A percentile compares a stretch with the other conserved stretches of the same genome.
Evolutionary conservation across 2,888 invertebrate species (phyloP).

Genomic region (Thyatira batis): DNA sequence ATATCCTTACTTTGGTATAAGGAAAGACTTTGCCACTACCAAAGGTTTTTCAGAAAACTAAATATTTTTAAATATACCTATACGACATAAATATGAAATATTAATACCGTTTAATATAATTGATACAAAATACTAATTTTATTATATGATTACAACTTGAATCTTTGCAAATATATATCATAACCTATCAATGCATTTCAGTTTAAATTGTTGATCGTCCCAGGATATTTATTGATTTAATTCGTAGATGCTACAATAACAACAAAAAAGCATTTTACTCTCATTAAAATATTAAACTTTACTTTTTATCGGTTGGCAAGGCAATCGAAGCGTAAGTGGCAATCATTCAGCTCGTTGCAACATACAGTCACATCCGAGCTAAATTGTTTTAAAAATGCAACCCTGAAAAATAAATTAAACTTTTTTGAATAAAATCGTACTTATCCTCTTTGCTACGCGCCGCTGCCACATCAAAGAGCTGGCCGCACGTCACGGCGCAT

Average conservation of each 20-base stretch:
- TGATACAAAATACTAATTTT: too few relatives aligned
- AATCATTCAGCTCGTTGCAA: background rate
- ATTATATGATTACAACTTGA: too few relatives aligned
- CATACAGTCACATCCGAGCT: background rate
- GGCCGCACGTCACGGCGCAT: conserved; percentile 56
- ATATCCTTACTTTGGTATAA: too few relatives aligned
- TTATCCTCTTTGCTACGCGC: conserved; percentile 30
- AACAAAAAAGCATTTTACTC: background rate
- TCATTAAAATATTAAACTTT: background rate
- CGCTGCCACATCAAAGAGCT: conserved; percentile 53
- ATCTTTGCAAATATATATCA: too few relatives aligned
- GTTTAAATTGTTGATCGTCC: too few relatives aligned
- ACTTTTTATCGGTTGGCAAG: background rate
- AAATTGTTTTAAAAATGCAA: conserved; percentile 18
- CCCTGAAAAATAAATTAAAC: conserved; percentile 29
- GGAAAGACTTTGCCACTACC: too few relatives aligned
- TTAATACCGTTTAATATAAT: too few relatives aligned
- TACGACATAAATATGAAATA: too few relatives aligned
- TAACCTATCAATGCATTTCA: too few relatives aligned
- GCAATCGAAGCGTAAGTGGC: conserved; percentile 5
- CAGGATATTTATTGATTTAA: too few relatives aligned
- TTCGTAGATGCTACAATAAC: too few relatives aligned
- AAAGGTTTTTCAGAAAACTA: background rate
- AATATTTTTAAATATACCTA: too few relatives aligned
- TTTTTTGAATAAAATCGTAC: conserved; percentile 24